Base-by-base conservation (phyloP, 2,888 invertebrate species). In the Acholoe squamosa region DNA sequence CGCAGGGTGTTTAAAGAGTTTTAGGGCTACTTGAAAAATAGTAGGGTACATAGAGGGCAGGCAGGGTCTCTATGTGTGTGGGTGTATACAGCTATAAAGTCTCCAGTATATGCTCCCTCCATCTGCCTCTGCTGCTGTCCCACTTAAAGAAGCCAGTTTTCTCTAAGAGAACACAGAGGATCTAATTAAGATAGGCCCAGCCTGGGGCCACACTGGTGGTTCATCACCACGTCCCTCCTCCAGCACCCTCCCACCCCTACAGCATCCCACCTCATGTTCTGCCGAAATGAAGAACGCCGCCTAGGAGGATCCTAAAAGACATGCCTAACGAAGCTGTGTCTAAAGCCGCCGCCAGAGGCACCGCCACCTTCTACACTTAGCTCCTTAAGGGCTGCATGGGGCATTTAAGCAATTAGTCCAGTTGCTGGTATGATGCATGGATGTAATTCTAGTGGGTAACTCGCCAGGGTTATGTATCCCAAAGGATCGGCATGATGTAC, bases 181-280 rank as follows among this genome's bases (percentile, higher is more conserved):
- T 86, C 86, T 86, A 86, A 86, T 86, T 86, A 86, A 86, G 86
- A 86, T 86, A 86, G 31, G 52, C 14, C 54, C 56, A n/a, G 86
- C 86, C 86, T 33, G 86, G 54, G 86, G 86, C 54, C 86, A 16
- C 33, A 19, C 14, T 16, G 84, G 84, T 16, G 51, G 34, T 28
- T 43, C 84, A 84, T 84, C 43, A 84, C 71, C 3, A 28, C 71
- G 28, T 28, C 71, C 12, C 25, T 3, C 19, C 76, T 25, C 76
- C n/a, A 16, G 7, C 71, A 16, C 25, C 3, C 25, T 16, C 25
- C 76, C 25, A 28, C 5, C 76, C 76, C 76, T 5, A 28, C 1
- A 28, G 1, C 16, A 28, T 76, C 25, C 31, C 25, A 28, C 34
- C 33, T 22, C 33, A 43, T 34, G 43, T 33, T 19, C n/a, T 16